Conservation (phyloP, 2,888 invertebrate species). For the Drosophila nr. perissopoda region DNA sequence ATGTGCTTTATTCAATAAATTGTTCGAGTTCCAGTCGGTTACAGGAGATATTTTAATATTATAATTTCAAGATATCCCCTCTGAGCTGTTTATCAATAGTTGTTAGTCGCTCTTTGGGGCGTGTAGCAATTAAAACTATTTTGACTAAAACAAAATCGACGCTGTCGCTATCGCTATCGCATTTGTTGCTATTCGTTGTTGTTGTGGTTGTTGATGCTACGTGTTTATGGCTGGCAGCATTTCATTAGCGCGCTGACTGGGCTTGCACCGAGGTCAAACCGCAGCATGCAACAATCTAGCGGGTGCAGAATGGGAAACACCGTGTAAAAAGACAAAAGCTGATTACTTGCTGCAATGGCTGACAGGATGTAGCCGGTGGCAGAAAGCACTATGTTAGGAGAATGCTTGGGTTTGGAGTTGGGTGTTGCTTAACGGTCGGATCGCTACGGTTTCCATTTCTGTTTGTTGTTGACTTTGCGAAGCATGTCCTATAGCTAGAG, state of each 20-base stretch:
- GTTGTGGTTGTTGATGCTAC: conserved; percentile 28
- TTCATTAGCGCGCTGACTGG: conserved; percentile 72
- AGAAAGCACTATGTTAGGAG: conserved; percentile 5
- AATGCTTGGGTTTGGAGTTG: conserved; percentile 28
- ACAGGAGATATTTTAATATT: neutral
- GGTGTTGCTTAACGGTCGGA: conserved; percentile 50
- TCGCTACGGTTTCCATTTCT: conserved; percentile 53
- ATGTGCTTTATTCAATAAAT: neutral
- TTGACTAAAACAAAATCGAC: conserved; percentile 74
- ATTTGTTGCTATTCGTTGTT: conserved; percentile 16
- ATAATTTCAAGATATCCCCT: neutral
- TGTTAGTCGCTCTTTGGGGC: conserved; percentile 33
- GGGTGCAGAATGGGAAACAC: neutral
- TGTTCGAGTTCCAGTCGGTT: neutral
- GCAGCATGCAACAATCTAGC: conserved; percentile 47
- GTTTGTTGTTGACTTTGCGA: conserved; percentile 63
- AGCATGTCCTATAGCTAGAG: conserved; percentile 65
- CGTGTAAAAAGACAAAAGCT: conserved; percentile 67
- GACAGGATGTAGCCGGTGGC: conserved; percentile 60
- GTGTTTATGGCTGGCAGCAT: conserved; percentile 63
- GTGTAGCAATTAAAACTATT: conserved; percentile 75
- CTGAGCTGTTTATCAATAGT: conserved; percentile 8
- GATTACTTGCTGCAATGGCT: conserved; percentile 73
- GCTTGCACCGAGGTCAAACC: conserved; percentile 67
- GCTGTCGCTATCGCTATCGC: conserved; percentile 54